phyloP scores from a whole-genome alignment of 2,113 vertebrate species.

The Sporophila hypoxantha region DNA sequence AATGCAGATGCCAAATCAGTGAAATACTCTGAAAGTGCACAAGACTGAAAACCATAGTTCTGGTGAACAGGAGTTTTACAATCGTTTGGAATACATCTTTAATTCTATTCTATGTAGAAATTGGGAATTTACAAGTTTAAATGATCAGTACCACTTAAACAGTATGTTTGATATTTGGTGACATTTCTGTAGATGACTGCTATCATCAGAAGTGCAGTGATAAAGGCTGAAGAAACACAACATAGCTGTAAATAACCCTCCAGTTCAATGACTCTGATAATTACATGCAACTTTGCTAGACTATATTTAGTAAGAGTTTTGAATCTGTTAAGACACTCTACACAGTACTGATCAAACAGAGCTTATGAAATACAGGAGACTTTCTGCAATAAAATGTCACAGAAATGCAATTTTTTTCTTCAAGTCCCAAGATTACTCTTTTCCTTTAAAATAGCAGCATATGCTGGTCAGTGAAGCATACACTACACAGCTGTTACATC shows the following conservation, averaged over 20 bases:
- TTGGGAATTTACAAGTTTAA: neutral
- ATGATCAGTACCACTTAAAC: neutral
- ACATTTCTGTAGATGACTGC: neutral
- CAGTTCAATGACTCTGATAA: slow-evolving; percentile 25
- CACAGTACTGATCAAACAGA: neutral
- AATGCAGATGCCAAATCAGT: neutral
- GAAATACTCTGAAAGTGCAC: neutral
- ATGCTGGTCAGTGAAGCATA: slow-evolving; percentile 36
- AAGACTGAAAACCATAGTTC: neutral
- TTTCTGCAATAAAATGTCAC: neutral
- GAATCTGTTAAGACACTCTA: neutral
- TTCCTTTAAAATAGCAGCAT: slow-evolving; percentile 9
- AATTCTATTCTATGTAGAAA: neutral
- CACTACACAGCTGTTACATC: slow-evolving; percentile 38
- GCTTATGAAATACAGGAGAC: neutral
- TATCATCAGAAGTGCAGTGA: neutral
- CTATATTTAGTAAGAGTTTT: slow-evolving; percentile 24
- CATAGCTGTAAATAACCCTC: slow-evolving; percentile 19
- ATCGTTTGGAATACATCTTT: neutral
- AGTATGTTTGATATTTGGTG: neutral
- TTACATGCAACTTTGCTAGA: slow-evolving; percentile 12
- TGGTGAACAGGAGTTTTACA: neutral
- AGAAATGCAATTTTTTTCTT: neutral
- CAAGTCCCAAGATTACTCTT: neutral
- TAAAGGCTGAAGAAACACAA: slow-evolving; percentile 9